Evolutionary conservation across 2,888 invertebrate genomes (phyloP).

Genomic region (Euplagia quadripunctaria): DNA sequence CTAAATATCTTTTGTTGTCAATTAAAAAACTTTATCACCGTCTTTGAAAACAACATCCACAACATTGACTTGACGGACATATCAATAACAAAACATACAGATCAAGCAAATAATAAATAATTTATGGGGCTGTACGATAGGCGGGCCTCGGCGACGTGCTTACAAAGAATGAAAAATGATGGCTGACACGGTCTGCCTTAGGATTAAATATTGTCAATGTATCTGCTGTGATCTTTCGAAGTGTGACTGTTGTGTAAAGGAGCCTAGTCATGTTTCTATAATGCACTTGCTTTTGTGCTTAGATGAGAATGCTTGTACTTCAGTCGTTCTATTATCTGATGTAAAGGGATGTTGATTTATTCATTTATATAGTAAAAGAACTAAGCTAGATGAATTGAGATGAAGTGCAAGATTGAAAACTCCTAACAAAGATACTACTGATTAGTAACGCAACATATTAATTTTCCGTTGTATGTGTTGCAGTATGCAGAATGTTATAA

Average conservation of each 20-base stretch:
- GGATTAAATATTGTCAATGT: slow-evolving; percentile 27
- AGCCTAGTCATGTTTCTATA: slow-evolving; percentile 49
- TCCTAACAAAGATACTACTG: neutral
- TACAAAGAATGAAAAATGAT: slow-evolving; percentile 77
- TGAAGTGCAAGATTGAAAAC: neutral
- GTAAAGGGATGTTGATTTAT: slow-evolving; percentile 14
- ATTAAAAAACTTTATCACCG: neutral
- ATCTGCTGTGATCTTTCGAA: slow-evolving; percentile 38
- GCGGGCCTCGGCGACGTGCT: slow-evolving; percentile 64
- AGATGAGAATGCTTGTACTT: slow-evolving; percentile 8
- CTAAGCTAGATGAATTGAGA: slow-evolving; percentile 3
- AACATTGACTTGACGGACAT: slow-evolving; percentile 22
- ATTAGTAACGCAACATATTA: neutral
- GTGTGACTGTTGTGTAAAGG: slow-evolving; percentile 49
- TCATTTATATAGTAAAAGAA: slow-evolving; percentile 13
- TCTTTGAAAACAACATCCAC: neutral
- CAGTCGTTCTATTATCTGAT: slow-evolving; percentile 20
- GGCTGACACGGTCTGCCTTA: slow-evolving; percentile 33
- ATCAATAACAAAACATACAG: slow-evolving; percentile 48
- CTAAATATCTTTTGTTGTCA: neutral
- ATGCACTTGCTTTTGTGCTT: slow-evolving; percentile 31
- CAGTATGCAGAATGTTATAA: too few relatives aligned
- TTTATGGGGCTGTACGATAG: slow-evolving; percentile 60
- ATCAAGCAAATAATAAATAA: slow-evolving; percentile 64
- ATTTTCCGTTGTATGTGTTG: neutral